A percentile compares a stretch with the other conserved stretches of the same genome.
phyloP scores from a whole-genome alignment of 2,797 vertebrate genomes.

The Amniataba percoides region DNA sequence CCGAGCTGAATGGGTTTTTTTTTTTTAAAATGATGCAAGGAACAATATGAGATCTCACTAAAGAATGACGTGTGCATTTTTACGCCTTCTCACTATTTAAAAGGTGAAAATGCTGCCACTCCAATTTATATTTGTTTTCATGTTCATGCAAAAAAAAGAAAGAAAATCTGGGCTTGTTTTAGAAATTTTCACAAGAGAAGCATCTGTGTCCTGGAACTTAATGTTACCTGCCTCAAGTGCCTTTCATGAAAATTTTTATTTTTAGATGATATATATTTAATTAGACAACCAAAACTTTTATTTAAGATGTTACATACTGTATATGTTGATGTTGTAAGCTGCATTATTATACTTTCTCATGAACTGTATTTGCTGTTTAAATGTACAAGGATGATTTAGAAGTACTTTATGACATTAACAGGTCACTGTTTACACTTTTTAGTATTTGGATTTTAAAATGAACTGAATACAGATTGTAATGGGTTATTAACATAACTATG shows the following conservation, averaged over 20 bases:
- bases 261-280: conserved; percentile 23
- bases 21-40: conserved; percentile 5
- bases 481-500: neutral
- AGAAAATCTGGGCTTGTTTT: neutral
- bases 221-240: conserved; percentile 37
- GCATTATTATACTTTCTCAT: conserved; percentile 12
- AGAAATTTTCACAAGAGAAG: neutral
- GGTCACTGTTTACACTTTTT: conserved; percentile 9
- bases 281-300: conserved; percentile 22
- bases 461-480: neutral
- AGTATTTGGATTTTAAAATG: conserved; percentile 10
- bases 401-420: neutral
- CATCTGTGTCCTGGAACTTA: neutral
- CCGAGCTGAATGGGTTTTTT: neutral
- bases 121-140: conserved; percentile 5
- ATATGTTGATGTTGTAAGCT: conserved; percentile 6
- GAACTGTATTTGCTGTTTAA: neutral
- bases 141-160: conserved; percentile 18
- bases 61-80: neutral
- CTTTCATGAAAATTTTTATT: conserved; percentile 16
- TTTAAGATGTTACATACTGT: conserved; percentile 4
- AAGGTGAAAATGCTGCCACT: conserved; percentile 3
- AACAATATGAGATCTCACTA: neutral
- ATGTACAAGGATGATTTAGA: conserved; percentile 17
- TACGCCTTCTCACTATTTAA: neutral